Evolutionary conservation across 2,797 vertebrate species (phyloP).

Genomic region (Thalassophryne amazonica): DNA sequence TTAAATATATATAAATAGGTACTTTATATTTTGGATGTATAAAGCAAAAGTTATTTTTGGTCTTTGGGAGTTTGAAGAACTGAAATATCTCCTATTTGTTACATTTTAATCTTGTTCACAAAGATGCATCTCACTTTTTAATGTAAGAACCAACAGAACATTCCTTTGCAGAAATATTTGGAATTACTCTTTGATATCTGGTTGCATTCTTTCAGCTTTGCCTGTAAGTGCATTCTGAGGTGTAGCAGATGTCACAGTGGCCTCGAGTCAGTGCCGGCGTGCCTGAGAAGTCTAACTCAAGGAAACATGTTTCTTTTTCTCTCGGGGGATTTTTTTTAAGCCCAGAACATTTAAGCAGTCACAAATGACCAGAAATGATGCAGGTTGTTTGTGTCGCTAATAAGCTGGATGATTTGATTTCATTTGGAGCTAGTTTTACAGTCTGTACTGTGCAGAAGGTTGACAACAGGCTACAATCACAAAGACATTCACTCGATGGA

Average conservation of each 20-base stretch:
- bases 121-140: constrained; percentile 48
- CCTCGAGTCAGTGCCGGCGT: constrained; percentile 17
- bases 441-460: neutral
- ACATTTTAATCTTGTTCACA: constrained; percentile 17
- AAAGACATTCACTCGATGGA: constrained; percentile 38
- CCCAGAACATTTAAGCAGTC: too few species aligned
- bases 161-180: constrained; percentile 39
- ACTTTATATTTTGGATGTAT: constrained; percentile 75
- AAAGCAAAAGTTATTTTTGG: constrained; percentile 46
- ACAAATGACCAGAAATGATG: too few species aligned
- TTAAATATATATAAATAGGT: constrained; percentile 73
- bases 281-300: neutral
- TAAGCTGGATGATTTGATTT: too few species aligned
- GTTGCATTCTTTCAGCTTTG: neutral
- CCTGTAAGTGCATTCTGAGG: constrained; percentile 14
- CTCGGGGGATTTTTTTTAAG: too few species aligned
- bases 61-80: constrained; percentile 46
- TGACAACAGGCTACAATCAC: constrained; percentile 13
- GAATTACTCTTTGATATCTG: constrained; percentile 21
- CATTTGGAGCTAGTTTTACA: too few species aligned
- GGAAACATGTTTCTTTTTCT: neutral
- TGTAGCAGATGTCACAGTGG: constrained; percentile 12
- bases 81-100: constrained; percentile 43
- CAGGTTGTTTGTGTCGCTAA: too few species aligned
- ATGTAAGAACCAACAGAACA: constrained; percentile 19